Percentiles rank a stretch among this genome's conserved stretches.
Evolutionary conservation across 2,113 vertebrate species (phyloP).

Genomic region (Myrmophylax atrothorax): DNA sequence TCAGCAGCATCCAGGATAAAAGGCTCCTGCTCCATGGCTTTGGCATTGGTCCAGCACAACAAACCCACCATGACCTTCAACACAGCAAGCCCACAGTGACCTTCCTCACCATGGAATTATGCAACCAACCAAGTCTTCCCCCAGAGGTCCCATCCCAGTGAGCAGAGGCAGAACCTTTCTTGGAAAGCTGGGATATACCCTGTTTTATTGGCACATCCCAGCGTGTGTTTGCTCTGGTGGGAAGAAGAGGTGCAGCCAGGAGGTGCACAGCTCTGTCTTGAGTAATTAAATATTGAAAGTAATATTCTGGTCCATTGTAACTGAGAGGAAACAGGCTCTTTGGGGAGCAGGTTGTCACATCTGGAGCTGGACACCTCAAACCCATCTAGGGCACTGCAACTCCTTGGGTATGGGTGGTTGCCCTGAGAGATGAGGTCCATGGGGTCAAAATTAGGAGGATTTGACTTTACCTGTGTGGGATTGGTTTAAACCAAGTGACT

Average conservation of each 20-base stretch:
- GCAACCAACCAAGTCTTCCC: not conserved
- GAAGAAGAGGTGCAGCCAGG: not conserved
- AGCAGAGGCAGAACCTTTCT: not conserved
- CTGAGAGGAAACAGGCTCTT: not conserved
- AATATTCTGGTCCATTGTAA: not conserved
- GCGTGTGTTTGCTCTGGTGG: fast-evolving
- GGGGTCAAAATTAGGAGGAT: not conserved
- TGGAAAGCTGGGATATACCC: fast-evolving
- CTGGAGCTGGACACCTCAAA: not conserved
- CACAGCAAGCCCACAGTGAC: too few relatives aligned
- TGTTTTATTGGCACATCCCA: fast-evolving
- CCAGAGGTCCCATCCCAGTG: not conserved
- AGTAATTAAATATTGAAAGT: not conserved
- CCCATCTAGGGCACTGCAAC: fast-evolving
- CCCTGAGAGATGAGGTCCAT: not conserved
- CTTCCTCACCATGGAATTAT: fast-evolving
- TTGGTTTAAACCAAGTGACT: not conserved
- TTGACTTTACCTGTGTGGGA: not conserved
- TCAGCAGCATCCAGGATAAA: not conserved
- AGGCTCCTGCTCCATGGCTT: fast-evolving
- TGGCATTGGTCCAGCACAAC: fast-evolving
- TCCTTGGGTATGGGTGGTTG: not conserved
- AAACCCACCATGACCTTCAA: not conserved
- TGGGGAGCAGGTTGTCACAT: not conserved
- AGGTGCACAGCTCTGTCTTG: fast-evolving